Conservation (phyloP, 2,113 vertebrate species). For the Tyto alba region DNA sequence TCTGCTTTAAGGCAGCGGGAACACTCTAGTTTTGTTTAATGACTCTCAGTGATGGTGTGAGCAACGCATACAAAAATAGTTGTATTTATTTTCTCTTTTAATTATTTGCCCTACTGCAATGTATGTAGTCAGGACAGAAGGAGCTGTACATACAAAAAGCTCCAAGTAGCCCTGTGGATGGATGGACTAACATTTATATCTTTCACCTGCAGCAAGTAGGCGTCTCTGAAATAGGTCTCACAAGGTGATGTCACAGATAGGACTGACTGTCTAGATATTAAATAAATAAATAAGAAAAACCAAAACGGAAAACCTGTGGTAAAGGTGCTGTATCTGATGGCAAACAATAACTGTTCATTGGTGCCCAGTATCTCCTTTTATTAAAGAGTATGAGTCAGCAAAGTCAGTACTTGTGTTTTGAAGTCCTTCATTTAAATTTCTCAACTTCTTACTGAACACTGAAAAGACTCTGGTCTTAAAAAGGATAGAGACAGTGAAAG, state of each 20-base stretch:
- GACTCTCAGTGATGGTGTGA: rapidly evolving
- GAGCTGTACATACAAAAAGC: background rate
- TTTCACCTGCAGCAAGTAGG: background rate
- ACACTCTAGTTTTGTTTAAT: background rate
- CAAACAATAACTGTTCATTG: background rate
- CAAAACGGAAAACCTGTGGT: background rate
- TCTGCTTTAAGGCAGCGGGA: background rate
- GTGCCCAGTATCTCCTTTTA: background rate
- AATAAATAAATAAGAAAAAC: background rate
- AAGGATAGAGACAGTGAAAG: background rate
- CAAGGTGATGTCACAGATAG: background rate
- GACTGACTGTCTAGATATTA: background rate
- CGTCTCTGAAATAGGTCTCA: background rate
- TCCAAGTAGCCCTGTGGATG: background rate
- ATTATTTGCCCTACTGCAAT: background rate
- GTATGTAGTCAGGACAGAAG: background rate
- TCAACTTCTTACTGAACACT: background rate
- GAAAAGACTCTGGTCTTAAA: background rate
- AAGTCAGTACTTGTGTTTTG: background rate
- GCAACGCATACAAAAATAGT: background rate
- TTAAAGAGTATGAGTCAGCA: background rate
- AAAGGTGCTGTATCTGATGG: background rate
- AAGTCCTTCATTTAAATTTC: background rate
- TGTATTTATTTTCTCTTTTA: background rate
- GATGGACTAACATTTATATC: background rate